Conservation (phyloP, 2,888 invertebrate species). For the Pyrgus malvae region DNA sequence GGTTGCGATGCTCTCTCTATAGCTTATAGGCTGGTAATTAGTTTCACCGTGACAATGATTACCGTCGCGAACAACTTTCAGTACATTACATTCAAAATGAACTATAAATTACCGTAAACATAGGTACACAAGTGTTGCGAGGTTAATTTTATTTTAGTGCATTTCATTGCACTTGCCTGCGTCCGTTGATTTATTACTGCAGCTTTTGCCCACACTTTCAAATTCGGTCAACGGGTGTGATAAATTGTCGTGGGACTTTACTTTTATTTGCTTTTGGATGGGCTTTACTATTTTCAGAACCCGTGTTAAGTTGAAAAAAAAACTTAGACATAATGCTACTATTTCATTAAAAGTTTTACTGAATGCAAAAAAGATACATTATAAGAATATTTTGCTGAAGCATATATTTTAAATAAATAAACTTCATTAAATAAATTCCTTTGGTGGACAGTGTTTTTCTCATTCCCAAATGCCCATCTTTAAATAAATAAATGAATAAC, state of each 20-base stretch:
- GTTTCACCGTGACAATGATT: no score
- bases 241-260: conserved; percentile 7
- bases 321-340: no score
- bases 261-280: background rate
- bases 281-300: background rate
- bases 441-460: no score
- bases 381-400: no score
- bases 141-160: conserved; percentile 11
- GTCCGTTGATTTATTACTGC: conserved; percentile 14
- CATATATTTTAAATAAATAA: no score
- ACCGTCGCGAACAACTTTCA: background rate
- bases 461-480: no score
- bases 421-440: no score
- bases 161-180: conserved; percentile 8
- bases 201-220: conserved; percentile 16
- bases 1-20: no score
- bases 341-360: no score
- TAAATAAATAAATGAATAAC: no score
- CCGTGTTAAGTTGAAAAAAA: background rate
- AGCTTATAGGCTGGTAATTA: no score
- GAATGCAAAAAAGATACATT: no score
- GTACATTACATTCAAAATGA: background rate
- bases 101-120: background rate
- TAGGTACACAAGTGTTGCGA: background rate
- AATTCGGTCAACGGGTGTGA: conserved; percentile 16